Conservation (phyloP, 2,888 invertebrate genomes). For the Odontocolon sp. region DNA sequence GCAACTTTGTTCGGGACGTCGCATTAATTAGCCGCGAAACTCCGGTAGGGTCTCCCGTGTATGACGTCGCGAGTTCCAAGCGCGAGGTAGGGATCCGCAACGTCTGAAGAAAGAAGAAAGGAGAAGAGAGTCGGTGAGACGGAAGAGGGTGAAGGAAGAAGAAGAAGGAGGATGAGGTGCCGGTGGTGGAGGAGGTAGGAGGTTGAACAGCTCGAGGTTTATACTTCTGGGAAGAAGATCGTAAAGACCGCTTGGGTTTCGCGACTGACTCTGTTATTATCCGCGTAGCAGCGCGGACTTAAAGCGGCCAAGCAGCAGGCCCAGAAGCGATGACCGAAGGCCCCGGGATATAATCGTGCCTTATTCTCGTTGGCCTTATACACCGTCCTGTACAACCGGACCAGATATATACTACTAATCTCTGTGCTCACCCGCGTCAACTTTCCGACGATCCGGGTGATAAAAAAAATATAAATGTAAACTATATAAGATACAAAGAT, state of each 20-base stretch:
- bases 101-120: constrained; percentile 39
- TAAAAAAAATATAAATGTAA: constrained; percentile 22
- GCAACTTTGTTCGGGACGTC: constrained; percentile 69
- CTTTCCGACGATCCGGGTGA: constrained; percentile 21
- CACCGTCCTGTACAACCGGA: constrained; percentile 71
- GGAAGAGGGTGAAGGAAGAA: constrained; percentile 37
- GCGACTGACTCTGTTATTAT: constrained; percentile 79
- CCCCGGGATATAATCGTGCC: constrained; percentile 75
- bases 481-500: neutral
- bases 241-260: constrained; percentile 78
- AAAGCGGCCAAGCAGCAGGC: constrained; percentile 67
- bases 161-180: constrained; percentile 32
- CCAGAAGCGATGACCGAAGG: constrained; percentile 68
- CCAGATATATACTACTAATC: constrained; percentile 38
- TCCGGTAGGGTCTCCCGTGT: constrained; percentile 56
- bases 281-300: constrained; percentile 67
- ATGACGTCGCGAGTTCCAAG: constrained; percentile 41
- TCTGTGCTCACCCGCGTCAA: constrained; percentile 43
- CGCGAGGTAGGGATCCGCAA: constrained; percentile 28
- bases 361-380: constrained; percentile 67
- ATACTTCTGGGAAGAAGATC: constrained; percentile 80
- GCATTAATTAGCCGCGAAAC: constrained; percentile 74
- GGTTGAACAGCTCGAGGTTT: constrained; percentile 70
- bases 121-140: constrained; percentile 27
- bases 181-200: constrained; percentile 46